Percentiles rank a stretch among this genome's conserved stretches.
Conservation (phyloP, 2,113 vertebrate species). For the Vulpes ferrilata region DNA sequence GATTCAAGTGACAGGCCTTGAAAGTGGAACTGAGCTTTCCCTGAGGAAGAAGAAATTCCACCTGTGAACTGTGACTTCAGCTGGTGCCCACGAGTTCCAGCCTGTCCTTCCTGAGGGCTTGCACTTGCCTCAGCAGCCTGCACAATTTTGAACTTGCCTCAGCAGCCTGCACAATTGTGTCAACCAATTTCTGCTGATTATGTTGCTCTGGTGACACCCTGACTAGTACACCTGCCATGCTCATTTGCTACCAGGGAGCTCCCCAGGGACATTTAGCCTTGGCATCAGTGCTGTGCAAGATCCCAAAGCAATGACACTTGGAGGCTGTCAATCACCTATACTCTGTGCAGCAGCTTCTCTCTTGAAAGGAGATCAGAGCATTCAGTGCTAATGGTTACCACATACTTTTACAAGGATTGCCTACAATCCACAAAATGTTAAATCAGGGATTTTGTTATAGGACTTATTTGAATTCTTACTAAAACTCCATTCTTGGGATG, state of each 20-base stretch:
- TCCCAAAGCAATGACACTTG: not conserved
- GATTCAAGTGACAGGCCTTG: not conserved
- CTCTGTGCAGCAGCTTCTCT: not conserved
- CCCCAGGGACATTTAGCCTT: not conserved
- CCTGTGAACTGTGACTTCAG: not conserved
- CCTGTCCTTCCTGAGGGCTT: not conserved
- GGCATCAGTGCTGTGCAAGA: not conserved
- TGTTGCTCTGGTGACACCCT: not conserved
- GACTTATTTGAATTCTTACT: not conserved
- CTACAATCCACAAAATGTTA: not conserved
- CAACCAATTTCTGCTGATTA: not conserved
- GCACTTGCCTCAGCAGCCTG: not conserved
- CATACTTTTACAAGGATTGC: not conserved
- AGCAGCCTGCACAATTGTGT: not conserved
- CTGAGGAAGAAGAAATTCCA: not conserved
- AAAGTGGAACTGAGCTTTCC: not conserved
- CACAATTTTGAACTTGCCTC: not conserved
- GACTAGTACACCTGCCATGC: not conserved
- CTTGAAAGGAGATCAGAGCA: constrained; percentile 29
- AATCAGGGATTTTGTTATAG: not conserved
- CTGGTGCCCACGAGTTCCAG: not conserved
- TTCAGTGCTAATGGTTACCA: not conserved
- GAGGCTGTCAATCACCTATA: not conserved
- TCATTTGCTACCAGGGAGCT: not conserved
- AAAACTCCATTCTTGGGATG: not conserved